These are phyloP conservation scores for Brachymystax lenok DNA, from an alignment of 2,797 vertebrate genomes.

Conservation along the genomic window DNA sequence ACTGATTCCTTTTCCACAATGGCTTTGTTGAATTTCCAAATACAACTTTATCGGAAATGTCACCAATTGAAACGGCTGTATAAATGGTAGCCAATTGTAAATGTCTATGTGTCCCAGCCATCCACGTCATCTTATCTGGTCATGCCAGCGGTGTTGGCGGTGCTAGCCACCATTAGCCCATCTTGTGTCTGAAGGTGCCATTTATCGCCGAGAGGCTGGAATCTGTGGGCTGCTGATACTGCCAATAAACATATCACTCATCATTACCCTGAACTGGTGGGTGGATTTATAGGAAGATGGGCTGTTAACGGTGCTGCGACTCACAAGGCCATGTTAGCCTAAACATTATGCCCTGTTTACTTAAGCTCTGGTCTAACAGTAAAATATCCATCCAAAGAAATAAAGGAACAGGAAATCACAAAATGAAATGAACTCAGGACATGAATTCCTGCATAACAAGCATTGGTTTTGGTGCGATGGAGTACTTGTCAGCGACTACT, in stretches of 20 bases:
- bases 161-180: conserved; percentile 28
- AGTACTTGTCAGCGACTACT: conserved; percentile 12
- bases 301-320: conserved; percentile 51
- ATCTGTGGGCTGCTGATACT: conserved; percentile 73
- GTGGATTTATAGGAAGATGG: conserved; percentile 66
- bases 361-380: conserved; percentile 61
- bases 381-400: conserved; percentile 51
- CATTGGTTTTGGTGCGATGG: neutral
- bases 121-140: conserved; percentile 64
- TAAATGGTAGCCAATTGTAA: conserved; percentile 31
- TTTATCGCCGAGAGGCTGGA: conserved; percentile 64
- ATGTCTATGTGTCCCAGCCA: conserved; percentile 31
- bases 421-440: conserved; percentile 41
- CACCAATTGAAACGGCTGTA: conserved; percentile 17
- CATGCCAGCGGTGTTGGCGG: conserved; percentile 53
- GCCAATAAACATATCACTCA: conserved; percentile 72
- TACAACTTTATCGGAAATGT: conserved; percentile 49
- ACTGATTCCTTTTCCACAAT: conserved; percentile 37
- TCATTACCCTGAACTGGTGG: conserved; percentile 57
- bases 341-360: conserved; percentile 64
- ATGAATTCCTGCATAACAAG: conserved; percentile 47
- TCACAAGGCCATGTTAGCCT: conserved; percentile 55
- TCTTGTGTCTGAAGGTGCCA: conserved; percentile 52
- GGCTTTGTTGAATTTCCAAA: conserved; percentile 46
- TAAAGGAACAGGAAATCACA: conserved; percentile 53